These are phyloP conservation scores for Papilio polyxenes DNA, from an alignment of 1,140 invertebrate species.

Conservation along the genomic window DNA sequence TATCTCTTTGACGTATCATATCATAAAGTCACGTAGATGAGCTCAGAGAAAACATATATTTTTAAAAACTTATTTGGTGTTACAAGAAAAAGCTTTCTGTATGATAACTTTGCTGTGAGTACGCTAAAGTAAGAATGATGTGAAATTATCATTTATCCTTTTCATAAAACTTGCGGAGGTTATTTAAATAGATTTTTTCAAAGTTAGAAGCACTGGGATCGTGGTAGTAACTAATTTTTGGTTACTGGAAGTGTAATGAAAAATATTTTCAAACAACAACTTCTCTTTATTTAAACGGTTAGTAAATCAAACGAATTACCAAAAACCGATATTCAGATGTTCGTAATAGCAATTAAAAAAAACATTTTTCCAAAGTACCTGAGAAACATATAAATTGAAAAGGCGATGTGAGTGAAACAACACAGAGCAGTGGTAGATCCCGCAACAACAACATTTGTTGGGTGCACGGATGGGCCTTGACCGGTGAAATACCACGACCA, in stretches of 20 bases:
- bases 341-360: too few species aligned
- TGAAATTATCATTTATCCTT: slow-evolving; percentile 29
- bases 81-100: slow-evolving; percentile 36
- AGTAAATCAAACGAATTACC: too few species aligned
- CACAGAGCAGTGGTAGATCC: too few species aligned
- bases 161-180: not conserved
- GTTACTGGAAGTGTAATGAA: not conserved
- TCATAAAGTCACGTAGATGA: not conserved
- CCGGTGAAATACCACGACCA: too few species aligned
- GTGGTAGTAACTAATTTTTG: not conserved
- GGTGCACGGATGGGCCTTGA: too few species aligned
- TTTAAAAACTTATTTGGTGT: slow-evolving; percentile 1
- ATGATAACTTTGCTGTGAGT: slow-evolving; percentile 22
- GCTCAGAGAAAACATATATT: not conserved
- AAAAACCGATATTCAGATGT: too few species aligned
- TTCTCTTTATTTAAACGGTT: too few species aligned
- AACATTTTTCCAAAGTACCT: too few species aligned
- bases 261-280: too few species aligned
- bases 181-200: not conserved
- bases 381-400: too few species aligned
- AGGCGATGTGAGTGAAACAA: too few species aligned
- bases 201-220: not conserved
- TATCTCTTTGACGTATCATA: not conserved
- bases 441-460: too few species aligned
- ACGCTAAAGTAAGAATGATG: slow-evolving; percentile 25